Percentiles rank a stretch among this genome's conserved stretches.
These are phyloP conservation scores for Hepsetus odoe DNA, from an alignment of 2,113 vertebrate genomes.

Conservation along the genomic window DNA sequence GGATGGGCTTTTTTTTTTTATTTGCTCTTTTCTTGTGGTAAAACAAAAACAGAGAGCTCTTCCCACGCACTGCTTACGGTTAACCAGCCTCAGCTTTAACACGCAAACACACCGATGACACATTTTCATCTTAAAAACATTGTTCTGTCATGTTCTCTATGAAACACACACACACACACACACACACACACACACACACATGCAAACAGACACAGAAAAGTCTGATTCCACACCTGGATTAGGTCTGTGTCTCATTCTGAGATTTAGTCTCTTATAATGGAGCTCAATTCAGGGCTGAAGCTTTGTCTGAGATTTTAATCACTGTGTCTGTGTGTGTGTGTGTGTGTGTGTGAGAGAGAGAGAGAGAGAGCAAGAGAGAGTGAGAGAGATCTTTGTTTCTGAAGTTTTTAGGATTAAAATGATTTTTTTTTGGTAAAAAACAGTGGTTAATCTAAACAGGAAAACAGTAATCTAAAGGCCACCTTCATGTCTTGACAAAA, in stretches of 20 bases:
- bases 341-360: too few species aligned
- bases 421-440: too few species aligned
- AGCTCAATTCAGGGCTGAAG: neutral
- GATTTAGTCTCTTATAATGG: neutral
- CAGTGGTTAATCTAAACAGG: too few species aligned
- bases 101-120: neutral
- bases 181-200: too few species aligned
- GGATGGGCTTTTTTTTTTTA: neutral
- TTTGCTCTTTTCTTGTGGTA: constrained; percentile 6
- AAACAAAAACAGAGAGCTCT: constrained; percentile 1
- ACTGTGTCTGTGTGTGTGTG: too few species aligned
- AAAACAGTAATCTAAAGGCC: too few species aligned
- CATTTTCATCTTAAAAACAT: neutral
- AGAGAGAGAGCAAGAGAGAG: too few species aligned
- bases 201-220: too few species aligned
- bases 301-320: neutral
- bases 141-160: neutral
- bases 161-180: too few species aligned
- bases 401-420: too few species aligned
- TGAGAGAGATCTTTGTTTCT: too few species aligned
- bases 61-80: neutral
- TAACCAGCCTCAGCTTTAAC: neutral
- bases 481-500: too few species aligned
- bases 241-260: constrained; percentile 8
- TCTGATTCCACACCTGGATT: constrained; percentile 10